Evolutionary conservation across 2,113 vertebrate species (phyloP), one percentile per base, ranked within the genome.

Genomic region (Sceloporus undulatus): DNA sequence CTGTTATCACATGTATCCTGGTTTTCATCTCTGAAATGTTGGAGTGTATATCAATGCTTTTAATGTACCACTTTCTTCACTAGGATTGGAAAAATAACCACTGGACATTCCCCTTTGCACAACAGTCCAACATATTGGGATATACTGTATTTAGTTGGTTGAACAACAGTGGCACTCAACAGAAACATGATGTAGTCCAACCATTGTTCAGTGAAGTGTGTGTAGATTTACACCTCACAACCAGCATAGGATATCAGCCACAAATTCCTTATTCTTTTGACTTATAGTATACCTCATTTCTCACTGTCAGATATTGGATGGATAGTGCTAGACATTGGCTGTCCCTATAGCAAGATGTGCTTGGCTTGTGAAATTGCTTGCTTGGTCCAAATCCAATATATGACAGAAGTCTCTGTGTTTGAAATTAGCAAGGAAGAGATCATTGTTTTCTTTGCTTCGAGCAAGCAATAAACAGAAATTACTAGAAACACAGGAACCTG

Each of bases 381-480:
- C 87, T 27, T 65, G 88, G 71, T 79, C 68, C 85, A 90, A 90
- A 83, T 90, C 76, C 87, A 92, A 87, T n/a, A 91, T 88, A 94
- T 54, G 90, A 83, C 93, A 87, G 74, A 92, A 92, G 88, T 84
- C 54, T 94, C 77, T 27, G 66, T 91, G 73, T 90, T 80, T 92
- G 82, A 78, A 48, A 66, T 54, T 0, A 13, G 76, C 82, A 83
- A 86, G 29, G 18, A 75, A 42, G 75, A 85, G 88, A 82, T 66
- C 90, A 85, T 71, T 1, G 3, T 77, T 34, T 84, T 82, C 52
- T 92, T 85, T 87, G 86, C 90, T 90, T 92, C 40, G 9, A 93
- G 84, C 73, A 92, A 87, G 59, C n/a, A 75, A 93, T 91, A 90
- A 92, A 76, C 77, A 85, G 76, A 90, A 40, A 70, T 84, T 88